These are phyloP conservation scores for Phengaris arion DNA, from an alignment of 2,888 invertebrate genomes.

Conservation along the genomic window DNA sequence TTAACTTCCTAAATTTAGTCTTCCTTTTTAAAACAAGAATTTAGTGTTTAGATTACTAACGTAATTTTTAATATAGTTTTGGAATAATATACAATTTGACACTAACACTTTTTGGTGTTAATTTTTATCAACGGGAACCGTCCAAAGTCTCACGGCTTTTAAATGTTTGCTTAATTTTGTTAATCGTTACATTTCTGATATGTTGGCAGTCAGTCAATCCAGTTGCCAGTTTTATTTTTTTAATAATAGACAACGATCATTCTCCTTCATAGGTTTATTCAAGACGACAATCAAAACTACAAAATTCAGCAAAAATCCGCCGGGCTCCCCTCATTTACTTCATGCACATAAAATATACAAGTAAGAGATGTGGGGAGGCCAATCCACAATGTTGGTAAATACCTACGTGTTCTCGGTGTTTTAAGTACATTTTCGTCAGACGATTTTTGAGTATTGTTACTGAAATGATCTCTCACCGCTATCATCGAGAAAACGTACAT, in stretches of 20 bases:
- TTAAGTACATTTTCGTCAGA: slow-evolving; percentile 22
- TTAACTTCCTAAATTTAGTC: not conserved
- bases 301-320: slow-evolving; percentile 71
- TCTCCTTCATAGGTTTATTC: slow-evolving; percentile 74
- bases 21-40: not conserved
- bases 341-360: slow-evolving; percentile 75
- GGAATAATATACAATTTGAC: not conserved
- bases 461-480: no score
- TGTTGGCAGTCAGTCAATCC: no score
- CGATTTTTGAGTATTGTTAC: not conserved
- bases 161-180: slow-evolving; percentile 32
- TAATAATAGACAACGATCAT: slow-evolving; percentile 44
- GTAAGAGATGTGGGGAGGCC: slow-evolving; percentile 58
- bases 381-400: slow-evolving; percentile 53
- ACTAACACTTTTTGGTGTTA: not conserved
- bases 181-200: slow-evolving; percentile 6
- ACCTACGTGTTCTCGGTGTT: slow-evolving; percentile 48
- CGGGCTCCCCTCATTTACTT: slow-evolving; percentile 74
- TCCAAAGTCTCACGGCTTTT: slow-evolving; percentile 26
- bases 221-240: slow-evolving; percentile 30
- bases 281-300: slow-evolving; percentile 63
- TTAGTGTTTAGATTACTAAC: not conserved
- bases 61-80: not conserved
- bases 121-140: slow-evolving; percentile 17
- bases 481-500: no score